Conservation (phyloP, 64 coral and sea anemone species). For the Trachythela sp. region DNA sequence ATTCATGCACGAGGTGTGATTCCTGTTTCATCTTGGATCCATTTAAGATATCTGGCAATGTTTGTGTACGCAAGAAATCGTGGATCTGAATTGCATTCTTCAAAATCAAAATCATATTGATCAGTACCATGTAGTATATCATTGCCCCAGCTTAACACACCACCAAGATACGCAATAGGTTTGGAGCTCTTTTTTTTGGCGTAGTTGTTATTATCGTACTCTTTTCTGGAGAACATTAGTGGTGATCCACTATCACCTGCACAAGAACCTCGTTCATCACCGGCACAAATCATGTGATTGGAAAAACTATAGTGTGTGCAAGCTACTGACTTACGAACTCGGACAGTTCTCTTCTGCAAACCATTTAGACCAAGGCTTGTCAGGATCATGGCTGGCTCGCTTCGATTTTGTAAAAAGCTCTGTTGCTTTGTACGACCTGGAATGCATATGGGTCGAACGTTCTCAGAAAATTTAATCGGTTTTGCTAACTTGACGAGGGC, state of each 20-base stretch:
- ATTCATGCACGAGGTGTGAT: neutral
- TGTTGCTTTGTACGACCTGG: slow-evolving; percentile 52
- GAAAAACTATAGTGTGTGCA: neutral
- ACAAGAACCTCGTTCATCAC: slow-evolving; percentile 51
- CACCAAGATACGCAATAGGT: slow-evolving; percentile 38
- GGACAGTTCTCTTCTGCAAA: neutral
- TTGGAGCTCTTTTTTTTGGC: neutral
- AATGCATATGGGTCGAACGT: slow-evolving; percentile 68
- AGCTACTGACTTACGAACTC: neutral
- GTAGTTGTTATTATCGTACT: neutral
- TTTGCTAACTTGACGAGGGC: slow-evolving; percentile 61
- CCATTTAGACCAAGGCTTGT: neutral
- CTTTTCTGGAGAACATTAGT: slow-evolving; percentile 57
- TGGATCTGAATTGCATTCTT: slow-evolving; percentile 55
- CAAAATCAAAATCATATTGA: slow-evolving; percentile 33
- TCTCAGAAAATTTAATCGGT: slow-evolving; percentile 58
- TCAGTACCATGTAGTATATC: slow-evolving; percentile 31
- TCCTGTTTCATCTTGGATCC: neutral
- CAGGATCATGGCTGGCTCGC: slow-evolving; percentile 48
- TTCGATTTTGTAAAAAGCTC: slow-evolving; percentile 19
- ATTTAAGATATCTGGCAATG: neutral
- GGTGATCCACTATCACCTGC: slow-evolving; percentile 86
- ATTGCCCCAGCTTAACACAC: slow-evolving; percentile 79
- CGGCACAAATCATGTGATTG: slow-evolving; percentile 53
- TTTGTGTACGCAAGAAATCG: neutral